Percentiles rank a stretch among this genome's conserved stretches.
Evolutionary conservation across 2,888 invertebrate species (phyloP).

Genomic region (Brachyopa scutellaris): DNA sequence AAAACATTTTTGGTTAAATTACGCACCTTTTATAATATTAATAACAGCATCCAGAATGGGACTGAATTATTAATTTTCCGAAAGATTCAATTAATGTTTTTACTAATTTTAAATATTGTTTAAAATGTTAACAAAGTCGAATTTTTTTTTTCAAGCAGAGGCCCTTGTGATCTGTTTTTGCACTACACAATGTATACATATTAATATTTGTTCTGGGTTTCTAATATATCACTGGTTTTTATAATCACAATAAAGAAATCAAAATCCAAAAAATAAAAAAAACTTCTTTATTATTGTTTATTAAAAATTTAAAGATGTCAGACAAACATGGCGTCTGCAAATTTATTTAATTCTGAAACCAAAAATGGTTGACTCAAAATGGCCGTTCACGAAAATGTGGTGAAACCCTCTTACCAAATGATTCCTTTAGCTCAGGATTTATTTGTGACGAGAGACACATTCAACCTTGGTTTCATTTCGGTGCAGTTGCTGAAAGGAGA

Average conservation of each 20-base stretch:
- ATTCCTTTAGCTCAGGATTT: background rate
- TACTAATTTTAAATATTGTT: no score
- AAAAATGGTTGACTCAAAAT: slow-evolving; percentile 85
- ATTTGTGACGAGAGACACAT: background rate
- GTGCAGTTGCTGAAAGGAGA: background rate
- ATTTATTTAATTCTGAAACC: slow-evolving; percentile 76
- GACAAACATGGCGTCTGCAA: slow-evolving; percentile 87
- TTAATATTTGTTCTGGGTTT: background rate
- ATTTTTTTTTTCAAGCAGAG: no score
- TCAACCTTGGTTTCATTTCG: background rate
- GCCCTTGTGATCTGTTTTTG: no score
- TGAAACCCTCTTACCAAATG: slow-evolving; percentile 46
- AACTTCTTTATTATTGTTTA: slow-evolving; percentile 86
- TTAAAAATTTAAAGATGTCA: slow-evolving; percentile 85
- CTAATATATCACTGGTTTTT: background rate
- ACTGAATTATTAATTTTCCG: no score
- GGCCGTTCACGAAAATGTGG: slow-evolving; percentile 60
- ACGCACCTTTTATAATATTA: slow-evolving; percentile 22
- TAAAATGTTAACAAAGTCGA: no score
- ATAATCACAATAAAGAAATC: slow-evolving; percentile 4
- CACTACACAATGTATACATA: background rate
- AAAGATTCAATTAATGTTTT: no score
- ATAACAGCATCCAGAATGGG: slow-evolving; percentile 5
- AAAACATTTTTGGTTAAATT: background rate
- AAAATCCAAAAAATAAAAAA: slow-evolving; percentile 77